phyloP scores from a whole-genome alignment of 2,113 vertebrate species.

The Meriones unguiculatus region DNA sequence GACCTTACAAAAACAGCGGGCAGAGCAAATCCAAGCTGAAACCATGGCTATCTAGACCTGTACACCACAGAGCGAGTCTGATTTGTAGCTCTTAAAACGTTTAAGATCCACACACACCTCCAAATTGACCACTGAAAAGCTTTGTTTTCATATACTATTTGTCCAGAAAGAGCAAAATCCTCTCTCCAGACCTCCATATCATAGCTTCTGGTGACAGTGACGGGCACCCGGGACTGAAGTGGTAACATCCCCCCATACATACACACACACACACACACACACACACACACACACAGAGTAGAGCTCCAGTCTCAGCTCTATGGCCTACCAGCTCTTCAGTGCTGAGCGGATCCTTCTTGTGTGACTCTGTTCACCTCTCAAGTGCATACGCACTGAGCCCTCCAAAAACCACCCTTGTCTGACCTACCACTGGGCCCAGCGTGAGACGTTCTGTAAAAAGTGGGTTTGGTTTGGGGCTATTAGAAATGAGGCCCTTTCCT shows the following conservation, averaged over 20 bases:
- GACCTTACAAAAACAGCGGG: slow-evolving; percentile 56
- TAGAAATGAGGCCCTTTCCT: background rate
- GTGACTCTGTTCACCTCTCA: slow-evolving; percentile 13
- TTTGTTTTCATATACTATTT: background rate
- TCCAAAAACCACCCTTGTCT: background rate
- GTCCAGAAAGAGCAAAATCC: background rate
- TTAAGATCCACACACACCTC: background rate
- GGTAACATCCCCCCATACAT: background rate
- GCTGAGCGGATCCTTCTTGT: background rate
- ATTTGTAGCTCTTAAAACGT: background rate
- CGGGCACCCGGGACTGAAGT: background rate
- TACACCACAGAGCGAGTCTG: background rate
- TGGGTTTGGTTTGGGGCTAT: background rate
- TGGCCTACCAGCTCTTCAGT: background rate
- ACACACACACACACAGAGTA: background rate
- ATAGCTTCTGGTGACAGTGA: background rate
- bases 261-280: too few relatives aligned
- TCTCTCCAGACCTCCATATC: background rate
- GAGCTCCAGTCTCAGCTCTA: background rate
- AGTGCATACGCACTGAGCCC: background rate
- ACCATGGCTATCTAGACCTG: background rate
- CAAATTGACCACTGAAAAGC: background rate
- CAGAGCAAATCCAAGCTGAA: background rate
- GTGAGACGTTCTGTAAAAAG: background rate
- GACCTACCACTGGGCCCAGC: background rate